Base-by-base conservation (phyloP, 2,888 invertebrate species). In the Sphinx pinastri region DNA sequence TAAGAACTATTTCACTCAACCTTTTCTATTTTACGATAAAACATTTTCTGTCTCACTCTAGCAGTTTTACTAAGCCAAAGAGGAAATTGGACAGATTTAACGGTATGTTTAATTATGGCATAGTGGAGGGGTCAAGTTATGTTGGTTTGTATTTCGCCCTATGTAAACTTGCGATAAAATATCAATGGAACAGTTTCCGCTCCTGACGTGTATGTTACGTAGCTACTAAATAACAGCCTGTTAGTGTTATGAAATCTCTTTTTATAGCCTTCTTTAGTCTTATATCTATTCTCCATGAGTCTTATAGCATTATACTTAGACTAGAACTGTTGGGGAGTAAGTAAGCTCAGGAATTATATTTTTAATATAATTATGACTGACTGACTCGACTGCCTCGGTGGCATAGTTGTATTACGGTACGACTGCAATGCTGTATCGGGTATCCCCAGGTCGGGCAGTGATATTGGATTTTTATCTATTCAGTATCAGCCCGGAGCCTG, bases 111-210 rank as follows among this genome's bases (percentile, higher is more conserved):
- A 49, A 63, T 63, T 38, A 38, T 7, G 49, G 49, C 49, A 63
- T 60, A 60, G 68, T 19, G 16, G 47, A 49, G 7, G n/a, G 70
- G 55, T 57, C 68, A 54, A 45, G 60, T 14, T 71, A 68, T 14
- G 16, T 25, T 71, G 70, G 70, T 63, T 10, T 12, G 7, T 11
- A 11, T 51, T 45, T 25, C 14, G 14, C 14, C 52, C 16, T 68
- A 55, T 47, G 63, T 68, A 71, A 71, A 70, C 63, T 63, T 16
- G 10, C 16, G 70, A 71, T 71, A 68, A 71, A 49, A 63, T 19
- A 60, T 63, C 45, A 45, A 47, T 69, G 54, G 31, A 38, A 52
- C 19, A 54, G 54, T 69, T 54, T 52, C 51, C 57, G n/a, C 63
- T 19, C 47, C 19, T 47, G 14, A 25, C 13, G 16, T 2, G 49